Base-by-base conservation (phyloP, 2,113 vertebrate species). In the Phasianus colchicus region DNA sequence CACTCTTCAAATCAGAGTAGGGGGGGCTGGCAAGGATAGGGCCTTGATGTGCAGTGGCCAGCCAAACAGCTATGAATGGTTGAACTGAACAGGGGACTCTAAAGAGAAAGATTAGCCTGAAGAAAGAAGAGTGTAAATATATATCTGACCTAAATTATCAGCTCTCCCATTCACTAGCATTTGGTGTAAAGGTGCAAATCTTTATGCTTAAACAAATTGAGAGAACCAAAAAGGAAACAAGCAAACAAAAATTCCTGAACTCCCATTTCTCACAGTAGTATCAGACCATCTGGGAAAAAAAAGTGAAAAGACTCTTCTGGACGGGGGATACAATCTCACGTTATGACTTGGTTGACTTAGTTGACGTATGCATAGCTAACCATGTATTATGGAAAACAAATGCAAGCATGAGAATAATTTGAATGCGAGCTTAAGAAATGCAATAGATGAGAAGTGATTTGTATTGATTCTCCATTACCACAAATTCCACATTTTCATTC, bases 401-500 rank as follows among this genome's bases (percentile, higher is more conserved):
- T 27, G 27, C 14, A 73, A 86, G 21, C 0, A 0, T 78, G 61
- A 88, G 32, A 88, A n/a, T 36, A 63, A 25, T 86, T 66, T 58
- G 58, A 69, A 9, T 77, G 36, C 43, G 65, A 78, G 71, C 25
- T 57, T 69, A 25, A 87, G 18, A 77, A 90, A 57, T 54, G 5
- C 9, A 54, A 74, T 70, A 87, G 64, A 76, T 32, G 3, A 71
- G 43, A 32, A 54, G 9, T 47, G 32, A 86, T 88, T 90, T 83
- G 21, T 89, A 81, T 92, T 90, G 80, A 78, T 93, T 79, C n/a
- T 79, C 19, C 52, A 47, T 80, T 87, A 70, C 29, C 34, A 74
- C 19, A 75, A 64, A 65, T 88, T 67, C 72, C 91, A n/a, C 38
- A 60, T 81, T 93, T 65, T 58, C 54, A 83, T 91, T 77, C 83